Evolutionary conservation across 2,113 vertebrate species (phyloP).

Genomic region (Heterotilapia buettikoferi): DNA sequence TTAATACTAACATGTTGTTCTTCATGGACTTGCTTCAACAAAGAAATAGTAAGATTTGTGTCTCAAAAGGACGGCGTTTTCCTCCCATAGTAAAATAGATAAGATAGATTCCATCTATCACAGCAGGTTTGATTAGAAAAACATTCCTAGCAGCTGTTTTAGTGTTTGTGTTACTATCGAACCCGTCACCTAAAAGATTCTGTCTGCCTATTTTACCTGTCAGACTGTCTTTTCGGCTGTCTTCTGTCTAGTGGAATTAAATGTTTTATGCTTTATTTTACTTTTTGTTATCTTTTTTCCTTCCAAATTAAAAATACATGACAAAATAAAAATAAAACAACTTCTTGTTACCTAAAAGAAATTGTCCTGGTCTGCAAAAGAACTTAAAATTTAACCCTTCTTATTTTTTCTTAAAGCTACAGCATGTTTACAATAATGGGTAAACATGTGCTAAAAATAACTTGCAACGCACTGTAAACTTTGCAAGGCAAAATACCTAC

Average conservation of each 20-base stretch:
- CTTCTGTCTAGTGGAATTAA: neutral
- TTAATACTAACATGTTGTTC: neutral
- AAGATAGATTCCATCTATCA: neutral
- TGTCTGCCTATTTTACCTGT: neutral
- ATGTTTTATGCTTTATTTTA: neutral
- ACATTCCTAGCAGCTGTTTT: neutral
- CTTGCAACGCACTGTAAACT: neutral
- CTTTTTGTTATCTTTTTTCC: neutral
- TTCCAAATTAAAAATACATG: neutral
- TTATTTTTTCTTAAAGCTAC: neutral
- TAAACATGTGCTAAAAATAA: neutral
- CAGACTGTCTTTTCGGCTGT: neutral
- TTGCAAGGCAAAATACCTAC: neutral
- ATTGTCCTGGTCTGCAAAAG: neutral
- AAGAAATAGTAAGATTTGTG: neutral
- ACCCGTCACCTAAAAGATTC: neutral
- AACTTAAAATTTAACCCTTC: neutral
- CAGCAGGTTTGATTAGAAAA: neutral
- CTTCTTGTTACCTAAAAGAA: neutral
- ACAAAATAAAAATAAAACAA: neutral
- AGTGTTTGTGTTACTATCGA: neutral
- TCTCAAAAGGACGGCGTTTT: fast-evolving
- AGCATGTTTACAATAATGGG: neutral
- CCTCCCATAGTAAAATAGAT: neutral
- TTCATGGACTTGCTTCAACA: neutral